Percentiles rank a stretch among this genome's conserved stretches.
Evolutionary conservation across 2,797 vertebrate genomes (phyloP).

Genomic region (Jordanella pulchra): DNA sequence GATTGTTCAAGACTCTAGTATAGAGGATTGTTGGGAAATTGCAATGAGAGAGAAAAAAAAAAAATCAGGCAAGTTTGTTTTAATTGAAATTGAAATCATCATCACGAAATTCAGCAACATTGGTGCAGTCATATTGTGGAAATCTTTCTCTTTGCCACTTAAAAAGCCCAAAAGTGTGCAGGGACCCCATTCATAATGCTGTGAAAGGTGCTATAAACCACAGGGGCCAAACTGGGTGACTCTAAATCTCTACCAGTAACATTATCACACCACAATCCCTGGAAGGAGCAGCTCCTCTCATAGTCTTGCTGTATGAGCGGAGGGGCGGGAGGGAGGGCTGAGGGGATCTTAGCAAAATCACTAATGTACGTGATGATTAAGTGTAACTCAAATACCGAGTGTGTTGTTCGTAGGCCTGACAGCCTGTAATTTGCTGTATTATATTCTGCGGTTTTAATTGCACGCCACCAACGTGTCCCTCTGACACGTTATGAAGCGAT

Average conservation of each 20-base stretch:
- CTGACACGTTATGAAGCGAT: constrained; percentile 99
- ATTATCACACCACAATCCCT: constrained; percentile 82
- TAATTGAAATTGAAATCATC: no score
- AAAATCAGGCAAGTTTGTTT: no score
- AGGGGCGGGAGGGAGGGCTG: constrained; percentile 72
- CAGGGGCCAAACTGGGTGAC: constrained; percentile 34
- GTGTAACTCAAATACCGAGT: constrained; percentile 99
- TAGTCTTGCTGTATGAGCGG: constrained; percentile 77
- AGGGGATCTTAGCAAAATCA: constrained; percentile 93
- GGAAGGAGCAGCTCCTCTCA: constrained; percentile 84
- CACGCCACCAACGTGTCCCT: constrained; percentile 95
- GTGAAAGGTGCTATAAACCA: constrained; percentile 16
- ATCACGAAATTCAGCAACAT: no score
- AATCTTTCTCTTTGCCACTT: no score
- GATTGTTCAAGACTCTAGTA: no score
- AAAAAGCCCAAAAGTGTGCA: not conserved
- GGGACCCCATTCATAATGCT: not conserved
- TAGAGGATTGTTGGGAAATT: no score
- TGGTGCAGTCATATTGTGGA: no score
- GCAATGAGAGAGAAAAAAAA: no score
- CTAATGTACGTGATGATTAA: constrained; percentile 99
- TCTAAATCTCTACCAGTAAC: constrained; percentile 45
- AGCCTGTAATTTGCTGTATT: constrained; percentile 99
- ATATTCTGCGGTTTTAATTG: constrained; percentile 99
- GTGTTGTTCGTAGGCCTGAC: constrained; percentile 98